These are phyloP conservation scores for Zaprionus capensis DNA, from an alignment of 1,140 invertebrate species.

Conservation along the genomic window DNA sequence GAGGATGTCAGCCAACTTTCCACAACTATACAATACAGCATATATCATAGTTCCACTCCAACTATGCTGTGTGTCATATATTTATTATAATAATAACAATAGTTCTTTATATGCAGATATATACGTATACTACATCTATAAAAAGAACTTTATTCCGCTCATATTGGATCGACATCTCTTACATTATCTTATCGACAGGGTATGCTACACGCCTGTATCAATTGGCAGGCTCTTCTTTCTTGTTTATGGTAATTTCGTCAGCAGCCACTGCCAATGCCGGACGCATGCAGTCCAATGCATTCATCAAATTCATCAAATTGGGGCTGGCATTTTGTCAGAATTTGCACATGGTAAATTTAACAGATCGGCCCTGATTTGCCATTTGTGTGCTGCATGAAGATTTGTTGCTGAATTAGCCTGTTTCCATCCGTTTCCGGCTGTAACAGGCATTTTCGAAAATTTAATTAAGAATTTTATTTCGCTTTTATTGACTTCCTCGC, in stretches of 20 bases:
- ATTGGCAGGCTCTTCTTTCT: not conserved
- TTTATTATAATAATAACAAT: too few species aligned
- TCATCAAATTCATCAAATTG: conserved; percentile 33
- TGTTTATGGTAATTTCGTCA: conserved; percentile 79
- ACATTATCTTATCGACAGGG: not conserved
- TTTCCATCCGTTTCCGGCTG: conserved; percentile 1
- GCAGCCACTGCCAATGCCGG: conserved; percentile 13
- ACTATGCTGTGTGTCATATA: too few species aligned
- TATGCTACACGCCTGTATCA: not conserved
- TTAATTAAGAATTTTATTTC: conserved; percentile 71
- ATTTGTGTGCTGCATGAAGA: conserved; percentile 12
- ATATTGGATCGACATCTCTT: not conserved
- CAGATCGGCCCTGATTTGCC: conserved; percentile 62
- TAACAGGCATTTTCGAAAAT: conserved; percentile 36
- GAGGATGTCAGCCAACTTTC: too few species aligned
- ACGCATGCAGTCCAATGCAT: conserved; percentile 20
- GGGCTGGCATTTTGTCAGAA: conserved; percentile 56
- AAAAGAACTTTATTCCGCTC: not conserved
- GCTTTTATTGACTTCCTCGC: conserved; percentile 57
- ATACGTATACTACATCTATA: too few species aligned
- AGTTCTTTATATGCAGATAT: too few species aligned
- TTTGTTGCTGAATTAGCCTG: conserved; percentile 29
- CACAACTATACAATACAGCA: too few species aligned
- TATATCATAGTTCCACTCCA: too few species aligned
- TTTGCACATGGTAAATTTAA: conserved; percentile 72